These are phyloP conservation scores for Ennomos quercinarius DNA, from an alignment of 2,888 invertebrate genomes.

Conservation along the genomic window DNA sequence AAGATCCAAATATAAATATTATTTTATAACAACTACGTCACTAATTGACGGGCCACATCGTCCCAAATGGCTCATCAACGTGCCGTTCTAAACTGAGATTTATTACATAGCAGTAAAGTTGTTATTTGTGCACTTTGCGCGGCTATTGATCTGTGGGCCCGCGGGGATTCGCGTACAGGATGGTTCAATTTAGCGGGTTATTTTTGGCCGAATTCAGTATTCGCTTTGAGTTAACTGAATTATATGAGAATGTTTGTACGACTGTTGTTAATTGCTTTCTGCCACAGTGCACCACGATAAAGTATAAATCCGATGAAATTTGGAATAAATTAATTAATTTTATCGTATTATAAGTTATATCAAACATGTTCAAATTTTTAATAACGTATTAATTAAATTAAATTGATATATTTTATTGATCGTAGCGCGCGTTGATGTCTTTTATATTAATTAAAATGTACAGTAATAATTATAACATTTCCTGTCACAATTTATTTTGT, in stretches of 20 bases:
- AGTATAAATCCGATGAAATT: too few relatives aligned
- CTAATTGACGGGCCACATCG: conserved; percentile 64
- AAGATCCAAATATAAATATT: conserved; percentile 47
- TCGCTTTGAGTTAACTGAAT: conserved; percentile 13
- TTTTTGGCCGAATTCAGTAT: conserved; percentile 30
- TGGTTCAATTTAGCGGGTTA: conserved; percentile 48
- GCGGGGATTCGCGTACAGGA: conserved; percentile 57
- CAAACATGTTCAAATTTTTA: neutral
- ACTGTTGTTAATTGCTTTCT: neutral
- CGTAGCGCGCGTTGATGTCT: conserved; percentile 24
- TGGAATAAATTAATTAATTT: too few relatives aligned
- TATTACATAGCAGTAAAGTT: conserved; percentile 42
- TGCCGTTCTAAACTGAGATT: conserved; percentile 42
- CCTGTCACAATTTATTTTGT: too few relatives aligned
- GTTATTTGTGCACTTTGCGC: conserved; percentile 40
- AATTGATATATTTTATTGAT: neutral
- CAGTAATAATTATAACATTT: too few relatives aligned
- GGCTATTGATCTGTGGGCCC: conserved; percentile 58
- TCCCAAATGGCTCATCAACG: conserved; percentile 42
- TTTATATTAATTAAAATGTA: conserved; percentile 14
- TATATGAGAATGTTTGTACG: conserved; percentile 5
- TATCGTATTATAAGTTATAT: conserved; percentile 1
- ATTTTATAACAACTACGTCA: conserved; percentile 53
- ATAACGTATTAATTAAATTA: neutral
- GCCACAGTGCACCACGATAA: too few relatives aligned